Evolutionary conservation across 2,888 invertebrate genomes (phyloP).

Genomic region (Stramonita haemastoma): DNA sequence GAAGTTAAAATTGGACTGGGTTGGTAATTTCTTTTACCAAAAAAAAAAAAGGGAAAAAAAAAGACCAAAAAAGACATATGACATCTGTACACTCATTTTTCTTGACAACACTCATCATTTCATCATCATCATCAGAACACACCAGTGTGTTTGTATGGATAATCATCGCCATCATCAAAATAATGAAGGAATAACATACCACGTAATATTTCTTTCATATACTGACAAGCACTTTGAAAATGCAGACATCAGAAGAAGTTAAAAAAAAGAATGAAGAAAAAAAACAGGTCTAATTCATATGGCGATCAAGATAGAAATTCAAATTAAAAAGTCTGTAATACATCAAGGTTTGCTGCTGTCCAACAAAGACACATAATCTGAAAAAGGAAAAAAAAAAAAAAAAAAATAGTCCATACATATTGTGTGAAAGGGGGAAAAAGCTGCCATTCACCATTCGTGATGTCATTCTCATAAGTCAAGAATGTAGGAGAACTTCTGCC

Average conservation of each 20-base stretch:
- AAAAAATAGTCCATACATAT: not conserved
- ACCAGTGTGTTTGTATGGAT: not conserved
- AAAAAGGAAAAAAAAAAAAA: not conserved
- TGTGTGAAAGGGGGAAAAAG: conserved; percentile 6
- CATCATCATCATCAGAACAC: not conserved
- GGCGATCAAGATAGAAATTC: not conserved
- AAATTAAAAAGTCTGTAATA: not conserved
- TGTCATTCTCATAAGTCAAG: conserved; percentile 29
- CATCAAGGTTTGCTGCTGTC: conserved; percentile 25
- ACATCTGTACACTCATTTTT: not conserved
- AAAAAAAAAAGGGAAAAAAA: not conserved
- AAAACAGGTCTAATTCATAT: not conserved
- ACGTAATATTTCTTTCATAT: not conserved
- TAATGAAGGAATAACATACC: conserved; percentile 17
- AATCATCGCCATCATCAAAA: not conserved
- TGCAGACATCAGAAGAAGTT: not conserved
- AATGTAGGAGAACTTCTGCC: conserved; percentile 22
- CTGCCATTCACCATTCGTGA: conserved; percentile 27
- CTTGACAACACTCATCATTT: not conserved
- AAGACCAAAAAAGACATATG: no score
- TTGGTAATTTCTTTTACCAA: not conserved
- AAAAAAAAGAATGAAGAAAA: not conserved
- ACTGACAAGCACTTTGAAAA: conserved; percentile 17
- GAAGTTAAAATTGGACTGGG: not conserved
- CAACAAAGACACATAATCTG: not conserved